Evolutionary conservation across 2,113 vertebrate genomes (phyloP), one percentile per base, ranked within the genome.

Genomic region (Aythya baeri): DNA sequence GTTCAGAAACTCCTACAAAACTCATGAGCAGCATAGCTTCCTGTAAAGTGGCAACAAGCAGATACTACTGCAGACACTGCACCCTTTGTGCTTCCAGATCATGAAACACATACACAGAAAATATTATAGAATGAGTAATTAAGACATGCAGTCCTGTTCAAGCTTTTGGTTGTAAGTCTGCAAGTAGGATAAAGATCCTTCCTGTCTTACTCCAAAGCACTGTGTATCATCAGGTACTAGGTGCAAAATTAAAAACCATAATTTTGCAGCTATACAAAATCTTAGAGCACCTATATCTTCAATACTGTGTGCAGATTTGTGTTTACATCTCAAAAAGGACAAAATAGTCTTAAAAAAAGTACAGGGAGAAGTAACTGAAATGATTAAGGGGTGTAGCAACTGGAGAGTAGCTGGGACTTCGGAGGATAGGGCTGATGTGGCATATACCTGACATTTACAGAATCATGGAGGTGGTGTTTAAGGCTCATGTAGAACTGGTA

Each of bases 131-230:
- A 76, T 15, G 27, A 57, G 31, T 61, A 75, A 57, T 34, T 65
- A 72, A 72, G 63, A 57, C 21, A 41, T 58, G 36, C 6, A 50
- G 26, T 46, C 9, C 52, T 76, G 6, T 88, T 77, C 46, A 78
- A 38, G 11, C 26, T 73, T 71, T 66, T 9, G 0, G 0, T 26
- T 67, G 16, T n/a, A 54, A 8, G 6, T 63, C 29, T 63, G 26
- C 74, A 43, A 32, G 41, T 5, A 59, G 18, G 25, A 22, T 49
- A 73, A 59, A 9, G 43, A 68, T 73, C 25, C 46, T 85, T 82
- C 15, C 11, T 0, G 0, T 29, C n/a, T 91, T 62, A 54, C 13
- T 6, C 15, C 77, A 20, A 77, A 63, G 32, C 26, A 67, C 5
- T 29, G n/a, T 5, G 5, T 67, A 32, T 67, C 23, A 29, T 67